Evolutionary conservation across 2,888 invertebrate genomes (phyloP), one percentile per base, ranked within the genome.

Genomic region (Cotesia congregata): DNA sequence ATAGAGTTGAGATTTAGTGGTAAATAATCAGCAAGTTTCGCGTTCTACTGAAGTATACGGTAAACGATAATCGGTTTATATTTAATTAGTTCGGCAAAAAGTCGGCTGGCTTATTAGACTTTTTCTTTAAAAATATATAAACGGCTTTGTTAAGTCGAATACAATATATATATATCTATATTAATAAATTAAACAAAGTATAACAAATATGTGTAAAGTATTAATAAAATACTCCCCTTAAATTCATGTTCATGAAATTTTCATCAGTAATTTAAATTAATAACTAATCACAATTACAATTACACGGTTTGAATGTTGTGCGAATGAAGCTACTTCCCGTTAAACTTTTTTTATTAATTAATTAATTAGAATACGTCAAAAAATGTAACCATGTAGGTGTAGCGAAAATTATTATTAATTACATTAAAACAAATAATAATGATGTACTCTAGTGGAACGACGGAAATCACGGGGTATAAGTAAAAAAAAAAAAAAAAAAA

Each of bases 221-320:
- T 50, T 50, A 30, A 30, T 30, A 4, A 30, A 30, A 30, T 30
- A 30, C 30, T 30, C 30, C 30, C 30, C 30, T 30, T 30, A 30
- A 30, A 30, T 30, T 30, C 30, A 30, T 30, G 30, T 30, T 30
- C 30, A 30, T 30, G 30, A 30, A 30, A 30, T 30, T 30, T 30
- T 30, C 30, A 30, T 30, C 30, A 30, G 30, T 30, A 30, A 30
- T 30, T 30, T 30, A 30, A 30, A 38, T 30, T 59, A 20, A 62
- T 15, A n/a, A 62, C 30, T 62, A 17, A 15, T 15, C 15, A 62
- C n/a, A 15, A 5, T 62, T n/a, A 65, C 12, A 12, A 65, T 30
- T 30, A 65, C 77, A 79, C 40, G 79, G 80, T 77, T 77, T 80
- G 81, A 81, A 81, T 81, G 81, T 41, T 67, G 81, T 80, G 79